Evolutionary conservation across 2,888 invertebrate genomes (phyloP), one percentile per base, ranked within the genome.

Genomic region (Cerceris ruficornis): DNA sequence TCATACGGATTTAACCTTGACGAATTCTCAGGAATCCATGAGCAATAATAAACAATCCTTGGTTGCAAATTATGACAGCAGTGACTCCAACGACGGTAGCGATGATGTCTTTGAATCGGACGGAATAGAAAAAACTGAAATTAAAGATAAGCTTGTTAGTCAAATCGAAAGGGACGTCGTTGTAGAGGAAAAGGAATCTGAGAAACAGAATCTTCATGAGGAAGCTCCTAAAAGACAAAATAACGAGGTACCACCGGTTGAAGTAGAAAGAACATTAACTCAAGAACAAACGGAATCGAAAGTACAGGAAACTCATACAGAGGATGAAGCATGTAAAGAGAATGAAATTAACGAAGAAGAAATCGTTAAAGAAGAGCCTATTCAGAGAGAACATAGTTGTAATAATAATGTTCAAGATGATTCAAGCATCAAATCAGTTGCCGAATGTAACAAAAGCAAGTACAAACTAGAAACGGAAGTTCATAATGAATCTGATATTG

Each of bases 31-130:
- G 14, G 72, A 70, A 46, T 7, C 46, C 14, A 2, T 17, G 11
- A 59, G 41, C 8, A 66, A 75, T 46, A 59, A 49, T 7, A 82
- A 77, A 7, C 75, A 83, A 11, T 85, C 88, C 5, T 76, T 89
- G 57, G 88, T 88, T 28, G 86, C 87, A 8, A 88, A 89, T 83
- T 89, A 90, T 39, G 88, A 87, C 39, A 89, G 89, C 46, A 77
- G 77, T 15, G 86, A 88, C 50, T 87, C 88, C 0, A 85, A 83
- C 17, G 77, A 77, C 41, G 85, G 75, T n/a, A 88, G 86, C 49
- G 86, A 88, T 13, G 83, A 88, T 41, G 85, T 85, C 39, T 86
- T 86, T 41, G 80, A 81, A 13, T 60, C 73, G 15, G 79, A 81
- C 62, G n/a, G 14, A 13, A 50, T 13, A 6, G 73, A 71, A 42